phyloP scores from a whole-genome alignment of 2,888 invertebrate species.

The Poecilobothrus nobilitatus region DNA sequence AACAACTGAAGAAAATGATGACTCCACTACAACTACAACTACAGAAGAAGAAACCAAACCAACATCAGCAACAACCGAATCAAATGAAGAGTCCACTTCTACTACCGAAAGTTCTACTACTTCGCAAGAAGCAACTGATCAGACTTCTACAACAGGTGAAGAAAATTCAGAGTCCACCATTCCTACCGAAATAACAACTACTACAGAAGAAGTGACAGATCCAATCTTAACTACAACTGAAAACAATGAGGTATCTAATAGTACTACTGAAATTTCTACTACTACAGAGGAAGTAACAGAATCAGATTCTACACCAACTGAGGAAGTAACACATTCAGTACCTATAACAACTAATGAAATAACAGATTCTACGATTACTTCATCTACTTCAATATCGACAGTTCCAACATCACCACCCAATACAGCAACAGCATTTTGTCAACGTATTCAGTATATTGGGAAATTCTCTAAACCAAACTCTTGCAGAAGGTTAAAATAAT shows the following conservation, averaged over 20 bases:
- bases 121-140: background rate
- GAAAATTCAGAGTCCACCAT: background rate
- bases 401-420: conserved; percentile 4
- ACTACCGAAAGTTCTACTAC: background rate
- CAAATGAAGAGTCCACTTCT: background rate
- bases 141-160: background rate
- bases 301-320: background rate
- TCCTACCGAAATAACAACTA: too few relatives aligned
- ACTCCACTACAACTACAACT: background rate
- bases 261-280: background rate
- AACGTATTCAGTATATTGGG: background rate
- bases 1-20: background rate
- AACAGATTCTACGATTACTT: background rate
- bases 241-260: background rate
- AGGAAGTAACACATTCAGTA: background rate
- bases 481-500: background rate
- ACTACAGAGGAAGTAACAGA: background rate
- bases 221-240: background rate
- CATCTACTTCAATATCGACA: background rate
- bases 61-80: background rate
- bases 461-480: background rate
- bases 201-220: background rate
- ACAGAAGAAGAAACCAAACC: background rate
- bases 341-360: background rate
- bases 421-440: background rate